These are phyloP conservation scores for Planococcus citri DNA, from an alignment of 1,140 invertebrate genomes.

Conservation along the genomic window DNA sequence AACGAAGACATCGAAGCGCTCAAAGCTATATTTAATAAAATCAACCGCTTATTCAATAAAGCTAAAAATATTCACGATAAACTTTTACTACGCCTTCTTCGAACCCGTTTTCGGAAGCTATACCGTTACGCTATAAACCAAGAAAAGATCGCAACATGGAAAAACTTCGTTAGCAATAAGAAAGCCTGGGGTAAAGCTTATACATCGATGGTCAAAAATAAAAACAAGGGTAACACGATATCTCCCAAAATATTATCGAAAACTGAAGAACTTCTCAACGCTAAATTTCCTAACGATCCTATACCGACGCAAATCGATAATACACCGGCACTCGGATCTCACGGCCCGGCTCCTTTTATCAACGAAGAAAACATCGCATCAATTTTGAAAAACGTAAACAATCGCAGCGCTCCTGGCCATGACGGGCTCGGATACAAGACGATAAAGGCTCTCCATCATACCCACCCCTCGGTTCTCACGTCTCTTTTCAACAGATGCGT, in stretches of 20 bases:
- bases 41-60: too few relatives aligned
- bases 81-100: too few relatives aligned
- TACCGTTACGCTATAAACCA: not conserved
- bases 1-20: too few relatives aligned
- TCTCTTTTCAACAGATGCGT: not conserved
- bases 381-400: not conserved
- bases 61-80: too few relatives aligned
- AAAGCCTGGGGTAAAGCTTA: not conserved
- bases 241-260: not conserved
- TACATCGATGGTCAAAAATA: not conserved
- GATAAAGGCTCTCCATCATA: not conserved
- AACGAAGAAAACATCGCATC: not conserved
- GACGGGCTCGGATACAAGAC: not conserved
- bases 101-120: too few relatives aligned
- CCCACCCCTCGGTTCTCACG: not conserved
- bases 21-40: too few relatives aligned
- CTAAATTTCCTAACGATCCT: not conserved
- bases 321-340: not conserved
- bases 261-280: not conserved
- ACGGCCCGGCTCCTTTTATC: not conserved
- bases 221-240: not conserved
- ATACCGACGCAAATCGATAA: not conserved
- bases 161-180: not conserved
- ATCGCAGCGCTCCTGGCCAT: not conserved
- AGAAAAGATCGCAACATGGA: not conserved